Evolutionary conservation across 2,797 vertebrate genomes (phyloP).

Genomic region (Myotis pilosus): DNA sequence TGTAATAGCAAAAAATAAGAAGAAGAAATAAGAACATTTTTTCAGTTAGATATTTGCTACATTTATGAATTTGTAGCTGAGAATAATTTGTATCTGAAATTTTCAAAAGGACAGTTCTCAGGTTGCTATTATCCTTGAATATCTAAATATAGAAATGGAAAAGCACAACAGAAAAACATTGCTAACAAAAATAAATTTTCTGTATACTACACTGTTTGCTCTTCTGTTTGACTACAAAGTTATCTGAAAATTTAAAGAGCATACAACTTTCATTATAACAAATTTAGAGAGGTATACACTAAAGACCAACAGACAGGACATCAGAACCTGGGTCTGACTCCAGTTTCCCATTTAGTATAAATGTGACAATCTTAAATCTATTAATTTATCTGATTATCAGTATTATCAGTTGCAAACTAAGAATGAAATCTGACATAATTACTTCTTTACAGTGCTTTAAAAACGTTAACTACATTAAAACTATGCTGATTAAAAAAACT

Average conservation of each 20-base stretch:
- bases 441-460: background rate
- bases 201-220: background rate
- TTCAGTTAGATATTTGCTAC: background rate
- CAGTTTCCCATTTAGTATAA: background rate
- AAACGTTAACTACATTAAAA: background rate
- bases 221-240: background rate
- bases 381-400: background rate
- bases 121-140: background rate
- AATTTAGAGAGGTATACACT: background rate
- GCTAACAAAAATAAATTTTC: background rate
- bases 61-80: background rate
- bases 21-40: background rate
- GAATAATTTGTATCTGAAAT: background rate
- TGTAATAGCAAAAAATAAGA: background rate
- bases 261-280: background rate
- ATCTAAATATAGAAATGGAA: background rate
- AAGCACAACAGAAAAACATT: background rate
- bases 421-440: background rate
- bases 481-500: background rate
- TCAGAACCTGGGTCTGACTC: background rate
- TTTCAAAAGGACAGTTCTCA: background rate
- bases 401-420: background rate
- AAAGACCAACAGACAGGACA: background rate
- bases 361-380: background rate
- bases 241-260: constrained; percentile 3